Evolutionary conservation across 2,113 vertebrate genomes (phyloP), one percentile per base, ranked within the genome.

Genomic region (Alexandromys fortis): DNA sequence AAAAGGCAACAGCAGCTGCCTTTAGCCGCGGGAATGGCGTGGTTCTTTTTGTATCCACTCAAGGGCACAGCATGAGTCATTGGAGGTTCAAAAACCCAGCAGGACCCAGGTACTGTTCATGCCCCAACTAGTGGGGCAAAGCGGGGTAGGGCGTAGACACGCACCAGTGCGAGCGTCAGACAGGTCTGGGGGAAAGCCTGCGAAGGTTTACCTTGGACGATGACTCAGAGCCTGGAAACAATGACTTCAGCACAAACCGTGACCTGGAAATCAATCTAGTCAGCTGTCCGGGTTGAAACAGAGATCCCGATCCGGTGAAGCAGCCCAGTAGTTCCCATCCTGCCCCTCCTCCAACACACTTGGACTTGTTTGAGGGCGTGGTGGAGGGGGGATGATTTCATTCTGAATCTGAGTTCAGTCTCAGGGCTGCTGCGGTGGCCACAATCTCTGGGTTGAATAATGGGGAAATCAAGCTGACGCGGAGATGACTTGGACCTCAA

Each of bases 71-170:
- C 17, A 21, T 85, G 87, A 95, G 63, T 90, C 87, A 95, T 87
- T 5, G 24, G 78, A 97, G 79, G 65, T 87, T 94, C 77, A 95
- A 90, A 95, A 95, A 67, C 90, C 90, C 81, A 86, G 86, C 81
- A 89, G 91, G 77, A 85, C 58, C 45, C n/a, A 35, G 12, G 73
- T 38, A 76, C 82, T 58, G 67, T 93, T 90, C 73, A 79, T 78
- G 79, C 49, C 68, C 16, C 5, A 79, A n/a, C 28, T 28, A 13
- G 91, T n/a, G 17, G 49, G 75, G 65, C 17, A 12, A 30, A 68
- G 28, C 7, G 5, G 3, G 61, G 8, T 19, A 21, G 52, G 24
- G 28, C 26, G 1, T 4, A 47, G 73, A 86, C 52, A 47, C 8
- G n/a, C 58, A 14, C 49, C 73, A 2, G 61, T 38, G 83, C 63